Percentiles rank a stretch among this genome's conserved stretches.
phyloP scores from a whole-genome alignment of 2,797 vertebrate genomes.

The Pseudopleuronectes americanus region DNA sequence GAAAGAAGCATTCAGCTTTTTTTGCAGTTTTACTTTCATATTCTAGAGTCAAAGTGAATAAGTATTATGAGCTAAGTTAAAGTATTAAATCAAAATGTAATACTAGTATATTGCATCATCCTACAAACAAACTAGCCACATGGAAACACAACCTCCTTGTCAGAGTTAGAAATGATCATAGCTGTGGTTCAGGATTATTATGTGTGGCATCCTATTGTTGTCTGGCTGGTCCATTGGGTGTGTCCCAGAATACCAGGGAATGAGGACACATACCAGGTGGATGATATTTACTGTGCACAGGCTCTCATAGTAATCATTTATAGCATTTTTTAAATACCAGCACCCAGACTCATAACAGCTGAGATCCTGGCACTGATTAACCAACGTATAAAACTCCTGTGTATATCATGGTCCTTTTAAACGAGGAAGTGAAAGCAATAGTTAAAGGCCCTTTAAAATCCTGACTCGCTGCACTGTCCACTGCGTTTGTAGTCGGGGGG shows the following conservation, averaged over 20 bases:
- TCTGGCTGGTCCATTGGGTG: conserved; percentile 2
- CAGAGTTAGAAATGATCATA: no score
- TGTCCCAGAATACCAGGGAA: conserved; percentile 8
- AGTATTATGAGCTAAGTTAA: no score
- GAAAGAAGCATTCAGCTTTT: no score
- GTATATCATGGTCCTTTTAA: background rate
- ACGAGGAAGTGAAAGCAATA: conserved; percentile 7
- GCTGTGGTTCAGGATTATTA: background rate
- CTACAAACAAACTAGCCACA: no score
- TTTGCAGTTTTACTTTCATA: no score
- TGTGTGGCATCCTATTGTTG: background rate
- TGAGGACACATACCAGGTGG: background rate
- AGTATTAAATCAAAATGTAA: no score
- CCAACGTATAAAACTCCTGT: background rate
- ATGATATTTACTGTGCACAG: no score
- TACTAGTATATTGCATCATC: no score
- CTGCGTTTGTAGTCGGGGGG: background rate
- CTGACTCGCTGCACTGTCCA: background rate
- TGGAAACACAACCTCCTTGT: no score
- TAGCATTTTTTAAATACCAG: conserved; percentile 18
- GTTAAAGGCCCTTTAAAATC: conserved; percentile 14
- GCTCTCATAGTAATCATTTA: no score
- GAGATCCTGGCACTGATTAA: conserved; percentile 9
- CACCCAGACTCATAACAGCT: conserved; percentile 23
- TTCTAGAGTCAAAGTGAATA: no score